These are phyloP conservation scores for Zaprionus lachaisei DNA, from an alignment of 1,140 invertebrate genomes.

Conservation along the genomic window DNA sequence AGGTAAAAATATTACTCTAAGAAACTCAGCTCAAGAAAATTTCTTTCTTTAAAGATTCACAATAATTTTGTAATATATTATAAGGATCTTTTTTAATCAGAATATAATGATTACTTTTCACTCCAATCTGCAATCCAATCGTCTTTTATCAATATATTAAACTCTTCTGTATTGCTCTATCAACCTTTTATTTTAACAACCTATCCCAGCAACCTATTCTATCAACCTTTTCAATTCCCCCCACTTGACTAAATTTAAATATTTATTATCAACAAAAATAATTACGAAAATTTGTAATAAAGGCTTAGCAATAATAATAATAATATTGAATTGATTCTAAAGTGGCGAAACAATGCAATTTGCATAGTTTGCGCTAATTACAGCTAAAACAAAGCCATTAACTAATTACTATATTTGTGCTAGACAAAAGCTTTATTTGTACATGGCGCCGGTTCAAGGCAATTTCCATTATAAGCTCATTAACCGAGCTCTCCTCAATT, in stretches of 20 bases:
- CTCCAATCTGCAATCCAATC: too few species aligned
- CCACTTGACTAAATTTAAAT: background rate
- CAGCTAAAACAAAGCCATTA: slow-evolving; percentile 14
- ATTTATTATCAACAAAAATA: background rate
- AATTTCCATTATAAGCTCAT: slow-evolving; percentile 74
- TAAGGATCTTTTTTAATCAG: too few species aligned
- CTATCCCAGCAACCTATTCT: too few species aligned
- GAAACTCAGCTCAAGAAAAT: background rate
- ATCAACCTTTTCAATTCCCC: background rate
- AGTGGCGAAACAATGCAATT: slow-evolving; percentile 1
- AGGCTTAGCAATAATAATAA: background rate
- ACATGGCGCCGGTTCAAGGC: slow-evolving; percentile 6
- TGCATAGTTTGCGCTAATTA: slow-evolving; percentile 14
- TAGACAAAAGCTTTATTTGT: slow-evolving; percentile 13
- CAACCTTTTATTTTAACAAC: too few species aligned
- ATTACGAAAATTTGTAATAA: background rate
- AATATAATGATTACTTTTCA: too few species aligned
- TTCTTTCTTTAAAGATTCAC: background rate
- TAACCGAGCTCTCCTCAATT: slow-evolving; percentile 32
- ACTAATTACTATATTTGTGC: slow-evolving; percentile 23
- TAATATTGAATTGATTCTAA: background rate
- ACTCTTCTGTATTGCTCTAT: too few species aligned
- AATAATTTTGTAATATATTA: too few species aligned
- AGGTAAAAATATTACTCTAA: too few species aligned
- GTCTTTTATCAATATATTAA: too few species aligned